Conservation (phyloP, 1,140 invertebrate species). For the Lepeophtheirus salmonis region DNA sequence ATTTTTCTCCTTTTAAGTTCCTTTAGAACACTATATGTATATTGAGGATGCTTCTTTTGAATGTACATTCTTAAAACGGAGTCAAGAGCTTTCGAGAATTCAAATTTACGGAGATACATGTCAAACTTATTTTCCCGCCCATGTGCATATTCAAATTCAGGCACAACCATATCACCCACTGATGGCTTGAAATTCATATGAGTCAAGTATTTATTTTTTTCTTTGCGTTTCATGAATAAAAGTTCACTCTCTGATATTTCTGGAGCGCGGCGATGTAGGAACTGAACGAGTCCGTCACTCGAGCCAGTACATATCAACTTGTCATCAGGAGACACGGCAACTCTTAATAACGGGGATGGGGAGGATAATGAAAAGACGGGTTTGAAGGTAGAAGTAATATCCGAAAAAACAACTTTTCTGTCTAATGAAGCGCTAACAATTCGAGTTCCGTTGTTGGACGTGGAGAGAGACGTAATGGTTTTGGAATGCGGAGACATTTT, state of each 20-base stretch:
- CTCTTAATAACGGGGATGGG: neutral
- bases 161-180: slow-evolving; percentile 25
- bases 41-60: slow-evolving; percentile 44
- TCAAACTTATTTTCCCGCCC: slow-evolving; percentile 33
- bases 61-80: slow-evolving; percentile 41
- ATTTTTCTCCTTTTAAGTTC: slow-evolving; percentile 43
- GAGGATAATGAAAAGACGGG: neutral
- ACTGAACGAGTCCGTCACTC: slow-evolving; percentile 15
- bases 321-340: slow-evolving; percentile 14
- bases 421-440: slow-evolving; percentile 9
- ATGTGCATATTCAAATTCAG: slow-evolving; percentile 22
- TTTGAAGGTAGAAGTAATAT: slow-evolving; percentile 2
- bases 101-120: slow-evolving; percentile 50
- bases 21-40: slow-evolving; percentile 55
- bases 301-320: slow-evolving; percentile 6
- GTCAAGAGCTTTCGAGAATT: slow-evolving; percentile 59
- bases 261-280: slow-evolving; percentile 6
- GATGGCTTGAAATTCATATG: slow-evolving; percentile 14
- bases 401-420: neutral
- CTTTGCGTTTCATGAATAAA: neutral
- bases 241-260: neutral
- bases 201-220: slow-evolving; percentile 2
- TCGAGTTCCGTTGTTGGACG: neutral
- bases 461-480: slow-evolving; percentile 2
- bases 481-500: slow-evolving; percentile 16